Evolutionary conservation across 1,140 invertebrate genomes (phyloP).

Genomic region (Chelonus insularis): DNA sequence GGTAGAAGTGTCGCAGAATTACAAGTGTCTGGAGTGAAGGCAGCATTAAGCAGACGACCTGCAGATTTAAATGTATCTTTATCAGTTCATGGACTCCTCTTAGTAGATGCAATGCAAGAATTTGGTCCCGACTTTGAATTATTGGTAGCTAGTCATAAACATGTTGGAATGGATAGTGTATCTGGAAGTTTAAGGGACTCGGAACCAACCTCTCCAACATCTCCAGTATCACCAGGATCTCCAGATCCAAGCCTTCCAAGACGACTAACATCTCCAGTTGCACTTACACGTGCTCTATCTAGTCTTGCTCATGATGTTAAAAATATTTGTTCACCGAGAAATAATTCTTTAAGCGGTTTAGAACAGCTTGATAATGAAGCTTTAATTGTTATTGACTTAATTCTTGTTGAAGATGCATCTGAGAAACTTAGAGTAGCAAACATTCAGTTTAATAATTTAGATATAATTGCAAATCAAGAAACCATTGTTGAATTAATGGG

Average conservation of each 20-base stretch:
- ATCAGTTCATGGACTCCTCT: constrained; percentile 86
- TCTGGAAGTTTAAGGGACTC: constrained; percentile 91
- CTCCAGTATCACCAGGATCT: constrained; percentile 72
- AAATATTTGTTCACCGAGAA: constrained; percentile 44
- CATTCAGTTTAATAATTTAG: constrained; percentile 91
- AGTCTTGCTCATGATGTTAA: constrained; percentile 50
- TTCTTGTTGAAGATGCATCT: constrained; percentile 66
- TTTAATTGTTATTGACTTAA: constrained; percentile 81
- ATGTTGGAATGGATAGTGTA: constrained; percentile 91
- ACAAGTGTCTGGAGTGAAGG: constrained; percentile 85
- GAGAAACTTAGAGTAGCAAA: constrained; percentile 78
- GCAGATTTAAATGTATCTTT: constrained; percentile 76
- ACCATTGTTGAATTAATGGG: constrained; percentile 91
- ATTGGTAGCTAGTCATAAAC: constrained; percentile 90
- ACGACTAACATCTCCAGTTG: constrained; percentile 62
- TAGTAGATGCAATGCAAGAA: constrained; percentile 93
- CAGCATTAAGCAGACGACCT: constrained; percentile 72
- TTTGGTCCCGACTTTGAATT: constrained; percentile 95
- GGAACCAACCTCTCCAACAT: constrained; percentile 83
- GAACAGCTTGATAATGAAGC: constrained; percentile 74
- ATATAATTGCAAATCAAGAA: constrained; percentile 96
- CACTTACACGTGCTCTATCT: constrained; percentile 65
- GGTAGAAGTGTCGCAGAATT: constrained; percentile 87
- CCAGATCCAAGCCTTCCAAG: constrained; percentile 58
- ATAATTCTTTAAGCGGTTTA: constrained; percentile 42